These are phyloP conservation scores for Symphodus melops DNA, from an alignment of 2,113 vertebrate species.

Conservation along the genomic window DNA sequence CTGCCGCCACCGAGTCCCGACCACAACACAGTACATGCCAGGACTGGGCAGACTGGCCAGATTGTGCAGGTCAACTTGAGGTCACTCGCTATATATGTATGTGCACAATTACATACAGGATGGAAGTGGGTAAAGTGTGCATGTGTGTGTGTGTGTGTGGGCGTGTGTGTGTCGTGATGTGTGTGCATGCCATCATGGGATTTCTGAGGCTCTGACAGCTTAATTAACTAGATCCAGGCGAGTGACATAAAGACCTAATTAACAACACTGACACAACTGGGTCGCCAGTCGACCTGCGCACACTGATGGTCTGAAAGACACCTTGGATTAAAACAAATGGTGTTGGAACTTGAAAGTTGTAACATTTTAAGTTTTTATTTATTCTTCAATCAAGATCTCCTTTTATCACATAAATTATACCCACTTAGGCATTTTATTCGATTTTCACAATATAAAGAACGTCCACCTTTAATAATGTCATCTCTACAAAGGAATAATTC, in stretches of 20 bases:
- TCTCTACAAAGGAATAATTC: no score
- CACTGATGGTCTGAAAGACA: conserved; percentile 41
- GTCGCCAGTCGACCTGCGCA: conserved; percentile 48
- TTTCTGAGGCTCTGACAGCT: conserved; percentile 72
- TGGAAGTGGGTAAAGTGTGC: neutral
- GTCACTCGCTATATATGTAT: conserved; percentile 23
- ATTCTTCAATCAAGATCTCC: neutral
- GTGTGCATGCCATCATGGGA: conserved; percentile 55
- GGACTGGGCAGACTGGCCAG: conserved; percentile 57
- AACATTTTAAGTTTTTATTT: neutral
- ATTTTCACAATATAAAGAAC: no score
- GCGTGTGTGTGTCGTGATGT: neutral
- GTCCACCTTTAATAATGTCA: no score
- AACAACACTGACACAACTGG: conserved; percentile 73
- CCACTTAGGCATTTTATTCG: no score
- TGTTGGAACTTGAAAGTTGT: neutral
- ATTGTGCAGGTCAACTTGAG: conserved; percentile 68
- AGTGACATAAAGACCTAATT: conserved; percentile 77
- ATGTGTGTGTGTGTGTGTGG: neutral
- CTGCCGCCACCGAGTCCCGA: conserved; percentile 31
- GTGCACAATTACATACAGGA: conserved; percentile 10
- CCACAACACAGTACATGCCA: conserved; percentile 41
- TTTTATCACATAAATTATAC: neutral
- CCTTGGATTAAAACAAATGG: conserved; percentile 23
- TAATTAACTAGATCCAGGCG: conserved; percentile 74